A percentile compares a stretch with the other conserved stretches of the same genome.
Evolutionary conservation across 1,140 invertebrate genomes (phyloP).

Genomic region (Trissolcus basalis): DNA sequence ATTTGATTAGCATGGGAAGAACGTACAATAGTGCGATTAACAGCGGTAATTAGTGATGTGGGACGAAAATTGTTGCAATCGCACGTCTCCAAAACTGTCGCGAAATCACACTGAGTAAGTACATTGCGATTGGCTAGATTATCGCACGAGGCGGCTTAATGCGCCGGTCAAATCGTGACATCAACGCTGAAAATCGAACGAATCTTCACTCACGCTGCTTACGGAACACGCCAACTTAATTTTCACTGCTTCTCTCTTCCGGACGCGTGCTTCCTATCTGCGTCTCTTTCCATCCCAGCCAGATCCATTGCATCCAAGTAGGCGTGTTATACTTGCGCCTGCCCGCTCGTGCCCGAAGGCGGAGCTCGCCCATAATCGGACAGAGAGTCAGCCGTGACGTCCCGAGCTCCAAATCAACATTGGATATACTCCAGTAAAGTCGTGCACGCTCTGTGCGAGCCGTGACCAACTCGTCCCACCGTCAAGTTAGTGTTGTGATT

Average conservation of each 20-base stretch:
- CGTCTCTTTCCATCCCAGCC: conserved; percentile 27
- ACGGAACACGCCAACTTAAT: conserved; percentile 16
- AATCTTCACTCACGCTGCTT: background rate
- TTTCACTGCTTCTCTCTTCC: conserved; percentile 4
- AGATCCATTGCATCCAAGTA: conserved; percentile 5
- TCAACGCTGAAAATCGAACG: conserved; percentile 39
- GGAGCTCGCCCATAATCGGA: conserved; percentile 46
- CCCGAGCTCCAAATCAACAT: conserved; percentile 41
- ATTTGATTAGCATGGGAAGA: no score
- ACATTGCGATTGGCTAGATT: conserved; percentile 25
- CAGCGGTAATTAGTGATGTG: conserved; percentile 29
- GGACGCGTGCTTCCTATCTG: no score
- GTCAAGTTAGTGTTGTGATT: conserved; percentile 20
- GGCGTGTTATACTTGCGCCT: conserved; percentile 39
- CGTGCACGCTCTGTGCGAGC: conserved; percentile 26
- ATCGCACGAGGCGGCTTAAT: conserved; percentile 15
- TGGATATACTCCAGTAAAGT: conserved; percentile 64
- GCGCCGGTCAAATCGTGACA: conserved; percentile 32
- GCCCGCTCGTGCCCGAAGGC: conserved; percentile 49
- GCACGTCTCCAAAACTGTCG: conserved; percentile 12
- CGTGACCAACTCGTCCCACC: background rate
- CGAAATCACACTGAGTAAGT: conserved; percentile 19
- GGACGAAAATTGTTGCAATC: conserved; percentile 4
- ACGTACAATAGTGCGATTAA: conserved; percentile 16
- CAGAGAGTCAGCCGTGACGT: conserved; percentile 44